Conservation (phyloP, 2,113 vertebrate species). For the Chloroceryle aenea region DNA sequence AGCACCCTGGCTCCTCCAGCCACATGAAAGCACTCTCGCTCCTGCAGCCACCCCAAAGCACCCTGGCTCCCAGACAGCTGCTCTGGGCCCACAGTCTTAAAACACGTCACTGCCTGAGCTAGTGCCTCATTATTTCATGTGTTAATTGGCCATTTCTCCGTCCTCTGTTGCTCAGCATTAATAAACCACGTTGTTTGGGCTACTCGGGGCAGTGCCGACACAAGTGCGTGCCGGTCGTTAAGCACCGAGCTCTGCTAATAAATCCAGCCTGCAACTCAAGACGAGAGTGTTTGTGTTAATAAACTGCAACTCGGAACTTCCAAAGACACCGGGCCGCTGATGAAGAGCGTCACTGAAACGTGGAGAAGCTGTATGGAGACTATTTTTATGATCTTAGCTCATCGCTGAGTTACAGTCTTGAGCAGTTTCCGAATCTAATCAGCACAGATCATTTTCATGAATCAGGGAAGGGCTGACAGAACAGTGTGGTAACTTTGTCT, state of each 20-base stretch:
- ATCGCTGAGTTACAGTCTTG: background rate
- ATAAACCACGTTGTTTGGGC: background rate
- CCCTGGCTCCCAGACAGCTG: background rate
- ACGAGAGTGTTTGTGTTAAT: rapidly evolving
- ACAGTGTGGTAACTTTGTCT: background rate
- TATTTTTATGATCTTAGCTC: background rate
- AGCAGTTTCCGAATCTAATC: background rate
- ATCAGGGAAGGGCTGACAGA: background rate
- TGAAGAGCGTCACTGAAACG: background rate
- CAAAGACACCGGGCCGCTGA: background rate
- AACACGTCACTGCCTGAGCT: background rate
- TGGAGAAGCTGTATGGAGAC: background rate
- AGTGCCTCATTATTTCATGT: background rate
- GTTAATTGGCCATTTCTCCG: background rate
- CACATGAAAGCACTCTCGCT: background rate
- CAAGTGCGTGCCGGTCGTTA: background rate
- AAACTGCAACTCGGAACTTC: background rate
- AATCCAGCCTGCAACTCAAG: background rate
- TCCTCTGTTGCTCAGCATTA: background rate
- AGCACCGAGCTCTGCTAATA: background rate
- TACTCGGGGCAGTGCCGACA: rapidly evolving
- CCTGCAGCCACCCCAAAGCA: background rate
- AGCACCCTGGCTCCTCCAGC: background rate
- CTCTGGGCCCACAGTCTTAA: background rate
- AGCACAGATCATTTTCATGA: background rate